Conservation (phyloP, 53 echinoderm and acorn worm species). For the Echinometra lucunter region DNA sequence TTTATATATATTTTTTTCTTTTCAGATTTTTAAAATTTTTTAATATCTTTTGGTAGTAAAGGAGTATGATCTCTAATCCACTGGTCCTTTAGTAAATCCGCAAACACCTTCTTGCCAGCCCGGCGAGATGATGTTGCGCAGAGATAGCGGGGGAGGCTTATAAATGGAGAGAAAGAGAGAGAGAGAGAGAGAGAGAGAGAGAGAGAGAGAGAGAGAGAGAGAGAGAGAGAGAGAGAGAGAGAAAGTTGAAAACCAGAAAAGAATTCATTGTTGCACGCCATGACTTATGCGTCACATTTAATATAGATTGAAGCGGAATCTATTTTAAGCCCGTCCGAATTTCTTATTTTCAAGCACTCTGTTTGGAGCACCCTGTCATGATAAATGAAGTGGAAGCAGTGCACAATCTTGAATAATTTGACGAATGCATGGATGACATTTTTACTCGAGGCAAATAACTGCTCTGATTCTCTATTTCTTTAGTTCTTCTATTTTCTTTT, state of each 20-base stretch:
- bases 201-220: no score
- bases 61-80: no score
- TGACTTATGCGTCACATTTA: background rate
- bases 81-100: no score
- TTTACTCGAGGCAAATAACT: background rate
- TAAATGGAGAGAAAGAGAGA: no score
- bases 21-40: no score
- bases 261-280: background rate
- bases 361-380: background rate
- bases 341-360: background rate
- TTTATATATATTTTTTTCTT: no score
- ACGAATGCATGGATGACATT: background rate
- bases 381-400: slow-evolving; percentile 17
- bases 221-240: background rate
- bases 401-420: slow-evolving; percentile 17
- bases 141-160: no score
- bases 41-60: no score
- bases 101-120: no score
- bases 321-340: background rate
- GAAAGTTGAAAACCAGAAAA: background rate
- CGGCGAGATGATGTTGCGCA: no score
- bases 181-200: background rate
- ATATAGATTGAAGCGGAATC: background rate
- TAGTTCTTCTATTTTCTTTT: background rate
- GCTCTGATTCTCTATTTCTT: background rate